Evolutionary conservation across 2,797 vertebrate genomes (phyloP), one percentile per base, ranked within the genome.

Genomic region (Acrossocheilus wenchowensis): DNA sequence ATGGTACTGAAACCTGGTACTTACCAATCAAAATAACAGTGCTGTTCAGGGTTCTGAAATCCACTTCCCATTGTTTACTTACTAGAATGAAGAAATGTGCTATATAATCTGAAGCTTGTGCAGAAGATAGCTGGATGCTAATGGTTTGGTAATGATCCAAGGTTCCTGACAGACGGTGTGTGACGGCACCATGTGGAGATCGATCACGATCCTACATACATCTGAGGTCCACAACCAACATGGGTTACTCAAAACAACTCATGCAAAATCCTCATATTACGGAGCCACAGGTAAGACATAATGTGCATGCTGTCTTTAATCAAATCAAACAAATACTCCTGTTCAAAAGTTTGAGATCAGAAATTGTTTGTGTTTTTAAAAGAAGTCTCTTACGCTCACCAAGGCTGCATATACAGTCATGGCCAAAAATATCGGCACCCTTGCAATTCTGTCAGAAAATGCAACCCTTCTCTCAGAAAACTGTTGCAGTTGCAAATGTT

Each of bases 111-210:
- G n/a, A 45, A 73, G 50, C 34, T 23, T 7, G 1, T 43, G 57
- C 23, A 19, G 34, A 77, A 39, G 26, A 62, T 23, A 5, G 23
- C 39, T n/a, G 77, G 78, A 64, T 64, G 36, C 41, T 62, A 30
- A 80, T 34, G 15, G 54, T 80, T 10, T 78, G 54, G 23, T 62
- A 43, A 78, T 78, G 23, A 26, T n/a, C 15, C 81, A 91, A 91
- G 91, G 89, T 50, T 88, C 78, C 89, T n/a, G 83, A 87, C 39
- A 87, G 92, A 81, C n/a, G 69, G 86, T 92, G 94, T 86, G 90
- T 90, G 78, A 94, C 93, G 12, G 94, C 92, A 36, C 94, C 94
- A 74, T 88, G 91, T 36, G 92, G 93, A 92, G 94, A 94, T 77
- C 89, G 88, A 23, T 92, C 93, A 43, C 84, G 91, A 26, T 95